Percentiles rank a stretch among this genome's conserved stretches.
phyloP scores from a whole-genome alignment of 2,888 invertebrate species.

The Taphrorychus bicolor region DNA sequence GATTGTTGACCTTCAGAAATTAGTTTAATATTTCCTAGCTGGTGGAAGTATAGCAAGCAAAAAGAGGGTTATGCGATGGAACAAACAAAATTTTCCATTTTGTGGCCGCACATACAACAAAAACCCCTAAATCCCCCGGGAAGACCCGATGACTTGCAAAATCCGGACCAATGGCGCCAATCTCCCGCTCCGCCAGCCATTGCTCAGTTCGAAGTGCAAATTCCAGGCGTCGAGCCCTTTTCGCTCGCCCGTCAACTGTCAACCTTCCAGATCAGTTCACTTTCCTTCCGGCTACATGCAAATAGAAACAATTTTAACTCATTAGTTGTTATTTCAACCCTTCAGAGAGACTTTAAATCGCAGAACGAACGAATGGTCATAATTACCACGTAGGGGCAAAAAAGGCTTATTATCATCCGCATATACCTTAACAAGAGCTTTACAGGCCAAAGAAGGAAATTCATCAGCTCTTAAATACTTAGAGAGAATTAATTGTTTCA shows the following conservation, averaged over 20 bases:
- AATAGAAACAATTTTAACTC: constrained; percentile 56
- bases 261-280: constrained; percentile 54
- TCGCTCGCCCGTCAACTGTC: constrained; percentile 43
- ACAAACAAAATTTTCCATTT: neutral
- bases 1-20: too few species aligned
- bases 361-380: too few species aligned
- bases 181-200: constrained; percentile 25
- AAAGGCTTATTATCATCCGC: neutral
- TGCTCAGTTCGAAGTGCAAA: constrained; percentile 33
- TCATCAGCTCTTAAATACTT: neutral
- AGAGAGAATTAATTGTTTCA: neutral
- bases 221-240: constrained; percentile 35
- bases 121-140: constrained; percentile 13
- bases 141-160: constrained; percentile 30
- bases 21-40: too few species aligned
- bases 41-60: too few species aligned
- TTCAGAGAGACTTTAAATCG: too few species aligned
- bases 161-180: constrained; percentile 25
- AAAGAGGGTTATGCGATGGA: too few species aligned
- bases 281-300: constrained; percentile 56
- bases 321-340: constrained; percentile 54
- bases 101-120: neutral
- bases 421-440: neutral
- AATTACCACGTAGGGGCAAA: too few species aligned
- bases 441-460: neutral